These are phyloP conservation scores for Ciconia maguari DNA, from an alignment of 2,113 vertebrate genomes.

Conservation along the genomic window DNA sequence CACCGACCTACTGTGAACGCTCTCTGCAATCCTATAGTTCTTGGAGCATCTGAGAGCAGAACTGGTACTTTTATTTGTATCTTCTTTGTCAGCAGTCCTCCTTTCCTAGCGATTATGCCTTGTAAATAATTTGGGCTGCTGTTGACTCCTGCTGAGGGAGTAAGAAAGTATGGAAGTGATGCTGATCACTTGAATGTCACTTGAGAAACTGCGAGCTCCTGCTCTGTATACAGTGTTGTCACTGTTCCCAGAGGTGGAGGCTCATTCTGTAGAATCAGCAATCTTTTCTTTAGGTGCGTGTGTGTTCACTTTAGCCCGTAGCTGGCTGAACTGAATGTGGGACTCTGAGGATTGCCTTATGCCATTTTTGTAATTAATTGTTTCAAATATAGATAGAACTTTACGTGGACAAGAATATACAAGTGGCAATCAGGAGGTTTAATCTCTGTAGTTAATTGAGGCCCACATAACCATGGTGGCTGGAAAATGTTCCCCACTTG, in stretches of 20 bases:
- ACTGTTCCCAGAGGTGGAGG: background rate
- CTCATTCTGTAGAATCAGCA: background rate
- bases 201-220: background rate
- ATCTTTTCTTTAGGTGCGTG: rapidly evolving
- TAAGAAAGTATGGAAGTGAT: background rate
- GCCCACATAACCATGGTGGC: background rate
- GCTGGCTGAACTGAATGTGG: background rate
- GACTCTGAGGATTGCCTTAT: background rate
- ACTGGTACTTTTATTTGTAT: background rate
- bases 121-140: background rate
- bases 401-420: background rate
- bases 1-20: background rate
- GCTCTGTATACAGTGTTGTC: background rate
- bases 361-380: background rate
- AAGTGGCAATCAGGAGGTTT: background rate
- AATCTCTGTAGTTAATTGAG: background rate
- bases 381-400: background rate
- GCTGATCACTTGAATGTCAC: background rate
- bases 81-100: background rate
- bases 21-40: background rate
- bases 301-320: background rate
- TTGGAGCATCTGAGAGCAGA: background rate
- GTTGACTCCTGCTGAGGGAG: background rate
- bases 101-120: background rate
- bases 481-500: background rate